Base-by-base conservation (phyloP, 1,140 invertebrate genomes). In the Trachymyrmex cornetzi region DNA sequence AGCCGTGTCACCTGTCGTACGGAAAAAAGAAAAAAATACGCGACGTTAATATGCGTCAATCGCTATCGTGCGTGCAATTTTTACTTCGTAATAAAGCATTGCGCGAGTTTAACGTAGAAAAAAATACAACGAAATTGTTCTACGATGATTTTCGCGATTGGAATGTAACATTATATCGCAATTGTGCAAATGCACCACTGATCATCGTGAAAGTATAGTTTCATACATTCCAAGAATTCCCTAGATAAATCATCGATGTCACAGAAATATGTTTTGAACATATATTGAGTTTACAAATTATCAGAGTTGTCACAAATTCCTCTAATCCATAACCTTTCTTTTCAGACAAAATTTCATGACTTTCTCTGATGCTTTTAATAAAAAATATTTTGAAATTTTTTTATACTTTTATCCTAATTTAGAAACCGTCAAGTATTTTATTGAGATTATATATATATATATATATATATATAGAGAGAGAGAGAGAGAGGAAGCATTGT, bases 1-100 rank as follows among this genome's bases (percentile, higher is more conserved):
- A 38, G 79, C 82, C 90, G n/a, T 72, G 53, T 86, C 87, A 81
- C 85, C 87, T 75, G 75, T 53, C 69, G 57, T 19, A 30, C 0
- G 67, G 6, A n/a, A 27, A 22, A 34, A 55, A 38, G 27, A 48
- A 14, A 69, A 44, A 16, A 27, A 86, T n/a, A 16, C 44, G 30
- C n/a, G 64, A 59, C n/a, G 16, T 48, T 63, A 63, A 38, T 38
- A 61, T 61, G 9, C 50, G 22, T 34, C 77, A 12, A 55, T 81
- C 30, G 22, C 9, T 27, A 11, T 63, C 16, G 12, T 0, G 64
- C 9, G 9, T 74, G n/a, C 38, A 30, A 82, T 61, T 72, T 72
- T 82, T 48, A 3, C 1, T 19, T 12, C 34, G 12, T 24, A 50
- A 59, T 34, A 30, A 48, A 38, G 38, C 7, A 7, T 3, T 14